phyloP scores from a whole-genome alignment of 1,140 invertebrate genomes.

The Melitaea cinxia region DNA sequence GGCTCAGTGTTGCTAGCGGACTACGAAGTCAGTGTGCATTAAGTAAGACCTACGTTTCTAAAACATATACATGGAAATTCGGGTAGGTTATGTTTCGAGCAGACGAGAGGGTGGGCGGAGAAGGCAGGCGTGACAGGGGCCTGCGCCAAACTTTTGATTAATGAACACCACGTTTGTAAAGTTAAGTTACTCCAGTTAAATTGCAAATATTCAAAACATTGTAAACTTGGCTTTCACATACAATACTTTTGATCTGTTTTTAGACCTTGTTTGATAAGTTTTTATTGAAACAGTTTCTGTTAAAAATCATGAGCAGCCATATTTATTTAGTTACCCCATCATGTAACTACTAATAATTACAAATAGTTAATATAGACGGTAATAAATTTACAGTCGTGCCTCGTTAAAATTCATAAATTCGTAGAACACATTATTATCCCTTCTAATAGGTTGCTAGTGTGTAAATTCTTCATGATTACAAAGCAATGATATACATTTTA shows the following conservation, averaged over 20 bases:
- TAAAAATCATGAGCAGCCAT: neutral
- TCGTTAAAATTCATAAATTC: slow-evolving; percentile 37
- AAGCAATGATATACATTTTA: neutral
- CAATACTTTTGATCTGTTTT: slow-evolving; percentile 29
- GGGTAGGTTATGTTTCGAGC: slow-evolving; percentile 37
- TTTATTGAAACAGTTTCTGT: slow-evolving; percentile 3
- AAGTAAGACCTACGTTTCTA: slow-evolving; percentile 57
- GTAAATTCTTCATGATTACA: neutral
- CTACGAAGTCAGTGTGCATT: slow-evolving; percentile 38
- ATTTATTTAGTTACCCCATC: slow-evolving; percentile 10
- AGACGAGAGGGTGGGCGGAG: slow-evolving; percentile 67
- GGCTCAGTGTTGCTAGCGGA: slow-evolving; percentile 49
- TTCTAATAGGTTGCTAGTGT: slow-evolving; percentile 18
- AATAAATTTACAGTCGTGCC: slow-evolving; percentile 27
- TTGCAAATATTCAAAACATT: slow-evolving; percentile 76
- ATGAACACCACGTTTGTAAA: slow-evolving; percentile 77
- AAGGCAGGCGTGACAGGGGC: slow-evolving; percentile 63
- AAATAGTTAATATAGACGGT: slow-evolving; percentile 4
- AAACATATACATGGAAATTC: slow-evolving; percentile 34
- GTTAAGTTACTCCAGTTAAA: slow-evolving; percentile 74
- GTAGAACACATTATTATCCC: slow-evolving; percentile 24
- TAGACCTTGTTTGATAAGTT: slow-evolving; percentile 9
- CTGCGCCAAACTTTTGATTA: slow-evolving; percentile 81
- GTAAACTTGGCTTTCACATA: slow-evolving; percentile 60
- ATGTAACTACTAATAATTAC: neutral